Evolutionary conservation across 2,113 vertebrate genomes (phyloP), one percentile per base, ranked within the genome.

Genomic region (Amphiprion ocellaris): DNA sequence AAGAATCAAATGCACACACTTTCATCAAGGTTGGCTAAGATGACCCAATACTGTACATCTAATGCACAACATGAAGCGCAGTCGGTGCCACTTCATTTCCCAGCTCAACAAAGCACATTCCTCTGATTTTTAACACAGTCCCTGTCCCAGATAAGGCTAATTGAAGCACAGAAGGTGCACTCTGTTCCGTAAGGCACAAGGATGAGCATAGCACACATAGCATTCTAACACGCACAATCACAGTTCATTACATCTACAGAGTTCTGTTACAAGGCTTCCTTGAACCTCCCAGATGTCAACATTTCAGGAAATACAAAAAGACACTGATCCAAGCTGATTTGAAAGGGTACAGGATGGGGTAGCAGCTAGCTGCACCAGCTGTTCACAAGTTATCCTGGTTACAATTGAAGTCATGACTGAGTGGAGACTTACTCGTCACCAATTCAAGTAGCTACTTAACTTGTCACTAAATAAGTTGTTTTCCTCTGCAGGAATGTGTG

Each of bases 41-140:
- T 50, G 82, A 89, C 85, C 82, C 70, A 33, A 54, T 44, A 75
- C 71, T 86, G 82, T 80, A 82, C 6, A 30, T 68, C 37, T 50
- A 56, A 82, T 73, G 85, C 83, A 87, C 79, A 90, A 87, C 79
- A 74, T 59, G 74, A 87, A 90, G 89, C 87, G 87, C 87, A 92
- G 72, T 56, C 44, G 12, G 23, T 55, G 17, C 66, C 24, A 24
- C 52, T 74, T 69, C 15, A 52, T 85, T 67, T 78, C 63, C 55
- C 9, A 23, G 47, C 76, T 53, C 66, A 78, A 67, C 33, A 70
- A 86, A 87, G 88, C 89, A 91, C 89, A 89, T 81, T 83, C 56
- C 69, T 77, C 59, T 60, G 74, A 54, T 82, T 69, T 63, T 47
- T 28, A 78, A 77, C 49, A 10, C 55, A 28, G 23, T 17, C 24